phyloP scores from a whole-genome alignment of 2,113 vertebrate genomes.

The Butorides virescens region DNA sequence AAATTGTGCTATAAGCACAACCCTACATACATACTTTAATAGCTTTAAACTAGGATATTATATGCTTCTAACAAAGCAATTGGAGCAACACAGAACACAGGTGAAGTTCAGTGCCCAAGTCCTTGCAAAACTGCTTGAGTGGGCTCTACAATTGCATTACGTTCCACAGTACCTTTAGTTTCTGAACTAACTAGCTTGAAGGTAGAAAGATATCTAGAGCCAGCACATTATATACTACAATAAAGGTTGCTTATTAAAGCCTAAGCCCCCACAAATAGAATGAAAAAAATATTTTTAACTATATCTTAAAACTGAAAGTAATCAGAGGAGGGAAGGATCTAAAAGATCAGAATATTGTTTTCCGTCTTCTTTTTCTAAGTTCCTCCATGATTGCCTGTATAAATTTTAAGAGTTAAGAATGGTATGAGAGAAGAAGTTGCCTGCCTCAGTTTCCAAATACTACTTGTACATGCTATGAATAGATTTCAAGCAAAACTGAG shows the following conservation, averaged over 20 bases:
- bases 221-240: not conserved
- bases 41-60: not conserved
- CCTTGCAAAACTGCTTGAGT: not conserved
- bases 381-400: not conserved
- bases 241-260: not conserved
- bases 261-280: not conserved
- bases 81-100: not conserved
- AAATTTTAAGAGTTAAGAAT: not conserved
- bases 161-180: not conserved
- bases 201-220: not conserved
- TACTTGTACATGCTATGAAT: not conserved
- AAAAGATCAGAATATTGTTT: not conserved
- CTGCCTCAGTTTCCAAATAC: not conserved
- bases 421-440: not conserved
- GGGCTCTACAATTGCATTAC: not conserved
- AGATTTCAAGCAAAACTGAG: not conserved
- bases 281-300: not conserved
- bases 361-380: not conserved
- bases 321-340: not conserved
- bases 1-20: not conserved
- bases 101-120: not conserved
- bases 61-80: not conserved
- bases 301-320: not conserved
- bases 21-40: not conserved
- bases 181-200: not conserved